Base-by-base conservation (phyloP, 2,888 invertebrate species). In the Ernsta delagoae region DNA sequence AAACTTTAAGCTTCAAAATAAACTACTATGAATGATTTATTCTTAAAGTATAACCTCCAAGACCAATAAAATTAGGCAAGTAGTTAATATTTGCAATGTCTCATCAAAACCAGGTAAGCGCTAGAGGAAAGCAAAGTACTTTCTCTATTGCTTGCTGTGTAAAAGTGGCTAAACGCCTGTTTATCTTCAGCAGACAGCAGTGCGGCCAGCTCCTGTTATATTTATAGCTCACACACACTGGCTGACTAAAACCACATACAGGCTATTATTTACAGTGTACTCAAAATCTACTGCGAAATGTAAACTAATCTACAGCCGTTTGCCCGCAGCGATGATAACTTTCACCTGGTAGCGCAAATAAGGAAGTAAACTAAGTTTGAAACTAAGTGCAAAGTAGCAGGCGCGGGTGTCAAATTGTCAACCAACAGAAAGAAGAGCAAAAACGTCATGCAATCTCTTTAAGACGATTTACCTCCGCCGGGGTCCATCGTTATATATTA, bases 381-480 rank as follows among this genome's bases (percentile, higher is more conserved):
- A 78, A 78, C 74, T 78, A 81, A 80, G 87, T 90, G 90, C 90
- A 86, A 82, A 78, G 84, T 82, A 83, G 81, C 77, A 85, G 81
- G 83, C 83, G 82, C 79, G 79, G 72, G 85, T 86, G 87, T 81
- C 81, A 80, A 75, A 74, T 78, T 77, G 78, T 77, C 78, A 79
- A 74, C 66, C 73, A 79, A 79, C 79, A 75, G 77, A 73, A 74
- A 74, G 73, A 72, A 79, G 78, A 79, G 79, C 82, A 79, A 79
- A 78, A 48, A 63, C 69, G 77, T 79, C 91, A 91, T 92, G 89
- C 91, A 90, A 78, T 80, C 81, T 83, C 78, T 82, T 84, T 79
- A 82, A 82, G 84, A 79, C 81, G 81, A 83, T 84, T 91, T 92
- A 92, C 92, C 92, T 92, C 91, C 92, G 86, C 83, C 86, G 88